Evolutionary conservation across 2,888 invertebrate genomes (phyloP), one percentile per base, ranked within the genome.

Genomic region (Fissipunctia ypsillon): DNA sequence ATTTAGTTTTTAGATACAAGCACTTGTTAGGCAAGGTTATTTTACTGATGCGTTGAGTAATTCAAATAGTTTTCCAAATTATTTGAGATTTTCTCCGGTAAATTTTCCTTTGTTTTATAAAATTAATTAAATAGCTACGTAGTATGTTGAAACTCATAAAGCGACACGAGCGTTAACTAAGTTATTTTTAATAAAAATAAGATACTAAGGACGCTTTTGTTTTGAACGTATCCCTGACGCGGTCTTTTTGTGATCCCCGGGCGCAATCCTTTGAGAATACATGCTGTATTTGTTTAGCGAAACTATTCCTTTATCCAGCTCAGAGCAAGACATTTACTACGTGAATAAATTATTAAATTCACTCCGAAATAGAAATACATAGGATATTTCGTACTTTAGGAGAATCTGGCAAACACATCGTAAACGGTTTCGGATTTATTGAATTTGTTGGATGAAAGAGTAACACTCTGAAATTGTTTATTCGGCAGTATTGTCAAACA

Each of bases 291-390:
- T 69, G 54, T 70, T 77, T 65, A 54, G 25, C 16, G 43, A 60
- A 71, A 80, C 68, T 78, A 71, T 72, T 71, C 64, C 60, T 83
- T 72, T 83, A 63, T 54, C 52, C 66, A 68, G 63, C 66, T 77
- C 61, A 76, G 6, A 81, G 50, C 38, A 54, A 56, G 56, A 61
- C 54, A 56, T 66, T 81, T 66, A 66, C n/a, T 81, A 81, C n/a
- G 60, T 60, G 56, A 74, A 76, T 76, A 72, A 52, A 74, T 66
- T 65, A 80, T 66, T 57, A 45, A 31, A 59, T 67, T 56, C 75
- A 57, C 48, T 63, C 16, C 31, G 28, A 52, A 75, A 81, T 52
- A 63, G 5, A 75, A 64, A 61, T 22, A n/a, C 31, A n/a, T 54
- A 38, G 4, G 4, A 22, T 19, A 73, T 73, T 80, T 66, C 81